Evolutionary conservation across 2,113 vertebrate genomes (phyloP), one percentile per base, ranked within the genome.

Genomic region (Catharus bicknelli): DNA sequence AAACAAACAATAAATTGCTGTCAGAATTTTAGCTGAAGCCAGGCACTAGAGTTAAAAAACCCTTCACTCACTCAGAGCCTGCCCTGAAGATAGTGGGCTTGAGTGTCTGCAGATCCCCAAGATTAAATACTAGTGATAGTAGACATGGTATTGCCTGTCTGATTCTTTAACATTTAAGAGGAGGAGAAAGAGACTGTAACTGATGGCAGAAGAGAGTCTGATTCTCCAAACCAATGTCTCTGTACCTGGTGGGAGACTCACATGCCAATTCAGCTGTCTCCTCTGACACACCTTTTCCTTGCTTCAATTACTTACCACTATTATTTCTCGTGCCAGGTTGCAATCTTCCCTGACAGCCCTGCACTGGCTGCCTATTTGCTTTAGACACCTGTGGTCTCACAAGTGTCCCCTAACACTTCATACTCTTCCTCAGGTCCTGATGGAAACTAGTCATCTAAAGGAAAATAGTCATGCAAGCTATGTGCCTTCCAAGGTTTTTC

Each of bases 251-350:
- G 62, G 80, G 38, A 88, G 40, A 53, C 55, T 87, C 43, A 20
- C 32, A 45, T 55, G 57, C 50, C 69, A 84, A 30, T 88, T 93
- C 88, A 86, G 15, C 83, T 88, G 69, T 90, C 90, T 92, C 76
- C 72, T 53, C 62, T 95, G 91, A 85, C 82, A 73, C 58, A 78
- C 55, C 43, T 94, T 81, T 74, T 76, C 83, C 62, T 79, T 77
- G 54, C 66, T 93, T 83, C 81, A 73, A 21, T 91, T 92, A 61
- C 66, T 82, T 69, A 40, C 63, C 47, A 17, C 62, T 90, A 3
- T 80, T 91, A 77, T 89, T 94, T 90, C 55, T 87, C 2, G 1
- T 77, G 87, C 59, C 69, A 67, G 26, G 34, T 80, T 84, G 14
- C 54, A 54, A 1, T 69, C 67, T 87, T 55, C 59, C 36, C 47